Evolutionary conservation across 2,888 invertebrate species (phyloP).

Genomic region (Ceramica pisi): DNA sequence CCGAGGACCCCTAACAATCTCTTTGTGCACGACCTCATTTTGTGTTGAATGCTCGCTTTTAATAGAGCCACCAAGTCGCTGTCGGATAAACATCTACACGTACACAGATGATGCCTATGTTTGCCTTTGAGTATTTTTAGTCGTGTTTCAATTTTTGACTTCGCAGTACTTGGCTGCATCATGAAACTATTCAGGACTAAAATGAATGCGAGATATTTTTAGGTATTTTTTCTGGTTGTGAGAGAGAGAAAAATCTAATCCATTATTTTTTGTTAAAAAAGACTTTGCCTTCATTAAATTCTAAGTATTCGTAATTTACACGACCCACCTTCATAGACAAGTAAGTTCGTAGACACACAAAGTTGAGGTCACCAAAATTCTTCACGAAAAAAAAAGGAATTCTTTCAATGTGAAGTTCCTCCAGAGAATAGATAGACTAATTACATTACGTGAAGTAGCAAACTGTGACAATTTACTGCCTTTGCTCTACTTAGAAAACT

Average conservation of each 20-base stretch:
- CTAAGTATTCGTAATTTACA: too few relatives aligned
- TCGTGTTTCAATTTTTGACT: conserved; percentile 20
- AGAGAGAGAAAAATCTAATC: not conserved
- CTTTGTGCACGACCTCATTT: conserved; percentile 86
- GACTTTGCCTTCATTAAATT: not conserved
- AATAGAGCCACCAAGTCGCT: conserved; percentile 73
- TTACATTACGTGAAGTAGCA: conserved; percentile 65
- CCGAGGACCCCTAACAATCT: conserved; percentile 83
- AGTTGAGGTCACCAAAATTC: conserved; percentile 19
- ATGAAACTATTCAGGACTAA: conserved; percentile 2
- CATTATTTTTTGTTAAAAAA: too few relatives aligned
- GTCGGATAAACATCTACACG: conserved; percentile 74
- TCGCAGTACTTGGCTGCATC: conserved; percentile 3
- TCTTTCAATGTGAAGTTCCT: conserved; percentile 55
- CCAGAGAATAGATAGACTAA: conserved; percentile 55
- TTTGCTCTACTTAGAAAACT: conserved; percentile 54
- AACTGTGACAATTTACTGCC: conserved; percentile 63
- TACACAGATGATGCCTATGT: conserved; percentile 64
- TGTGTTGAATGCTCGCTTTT: conserved; percentile 78
- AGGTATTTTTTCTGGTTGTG: not conserved
- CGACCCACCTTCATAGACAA: not conserved
- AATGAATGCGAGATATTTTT: not conserved
- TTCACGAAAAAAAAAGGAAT: conserved; percentile 36
- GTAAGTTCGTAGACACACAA: not conserved
- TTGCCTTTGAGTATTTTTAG: conserved; percentile 53